phyloP scores from a whole-genome alignment of 2,113 vertebrate species.

The Laterallus jamaicensis region DNA sequence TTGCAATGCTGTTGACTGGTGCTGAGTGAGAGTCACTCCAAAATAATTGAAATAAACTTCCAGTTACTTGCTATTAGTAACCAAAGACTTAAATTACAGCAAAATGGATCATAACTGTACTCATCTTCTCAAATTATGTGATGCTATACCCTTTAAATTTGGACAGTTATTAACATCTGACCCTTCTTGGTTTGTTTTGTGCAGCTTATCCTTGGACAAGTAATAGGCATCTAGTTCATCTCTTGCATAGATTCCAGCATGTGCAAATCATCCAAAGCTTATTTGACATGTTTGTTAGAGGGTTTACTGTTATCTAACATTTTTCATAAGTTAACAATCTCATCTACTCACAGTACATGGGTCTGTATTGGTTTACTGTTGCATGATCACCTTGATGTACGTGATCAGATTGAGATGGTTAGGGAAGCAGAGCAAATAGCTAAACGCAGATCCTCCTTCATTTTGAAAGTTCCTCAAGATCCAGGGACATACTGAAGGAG shows the following conservation, averaged over 20 bases:
- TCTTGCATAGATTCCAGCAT: too few species aligned
- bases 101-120: not conserved
- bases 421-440: not conserved
- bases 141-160: not conserved
- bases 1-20: not conserved
- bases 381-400: not conserved
- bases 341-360: not conserved
- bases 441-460: not conserved
- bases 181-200: not conserved
- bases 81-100: not conserved
- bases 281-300: not conserved
- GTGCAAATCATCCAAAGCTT: not conserved
- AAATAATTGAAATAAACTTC: not conserved
- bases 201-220: not conserved
- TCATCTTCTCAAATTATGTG: not conserved
- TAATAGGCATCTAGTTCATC: not conserved
- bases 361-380: not conserved
- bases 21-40: not conserved
- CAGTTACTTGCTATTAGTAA: not conserved
- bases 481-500: fast-evolving
- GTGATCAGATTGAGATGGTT: not conserved
- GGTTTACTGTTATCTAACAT: not conserved
- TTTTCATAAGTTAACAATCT: not conserved
- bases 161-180: not conserved
- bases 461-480: not conserved